A percentile compares a stretch with the other conserved stretches of the same genome.
Conservation (phyloP, 1,140 invertebrate species). For the Bicyclus anynana region DNA sequence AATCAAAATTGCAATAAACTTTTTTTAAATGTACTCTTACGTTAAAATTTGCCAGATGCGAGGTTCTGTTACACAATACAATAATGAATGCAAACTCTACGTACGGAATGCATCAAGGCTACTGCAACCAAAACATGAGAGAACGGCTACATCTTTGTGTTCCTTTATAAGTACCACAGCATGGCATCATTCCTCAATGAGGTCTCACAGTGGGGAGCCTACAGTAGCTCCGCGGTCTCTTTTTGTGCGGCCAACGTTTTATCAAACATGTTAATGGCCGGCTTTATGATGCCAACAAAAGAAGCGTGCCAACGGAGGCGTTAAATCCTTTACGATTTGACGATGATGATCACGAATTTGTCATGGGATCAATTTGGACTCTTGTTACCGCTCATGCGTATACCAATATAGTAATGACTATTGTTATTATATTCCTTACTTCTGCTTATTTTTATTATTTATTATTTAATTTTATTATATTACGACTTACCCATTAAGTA, state of each 20-base stretch:
- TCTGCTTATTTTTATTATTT: background rate
- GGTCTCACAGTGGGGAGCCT: constrained; percentile 58
- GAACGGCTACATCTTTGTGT: constrained; percentile 43
- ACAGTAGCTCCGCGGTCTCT: constrained; percentile 66
- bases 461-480: too few relatives aligned
- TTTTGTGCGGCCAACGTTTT: constrained; percentile 70
- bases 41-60: constrained; percentile 13
- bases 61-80: constrained; percentile 15
- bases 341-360: constrained; percentile 67
- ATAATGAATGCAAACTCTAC: constrained; percentile 17
- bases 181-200: constrained; percentile 58
- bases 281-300: constrained; percentile 71
- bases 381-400: constrained; percentile 50
- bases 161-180: constrained; percentile 58
- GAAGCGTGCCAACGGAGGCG: constrained; percentile 74
- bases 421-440: constrained; percentile 15
- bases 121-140: constrained; percentile 24
- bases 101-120: constrained; percentile 19
- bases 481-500: too few relatives aligned
- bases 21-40: background rate
- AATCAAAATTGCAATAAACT: background rate
- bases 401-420: constrained; percentile 25
- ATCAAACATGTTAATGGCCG: constrained; percentile 74
- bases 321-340: constrained; percentile 76
- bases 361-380: constrained; percentile 51